phyloP scores from a whole-genome alignment of 2,797 vertebrate species.

The Sebastes jordani region DNA sequence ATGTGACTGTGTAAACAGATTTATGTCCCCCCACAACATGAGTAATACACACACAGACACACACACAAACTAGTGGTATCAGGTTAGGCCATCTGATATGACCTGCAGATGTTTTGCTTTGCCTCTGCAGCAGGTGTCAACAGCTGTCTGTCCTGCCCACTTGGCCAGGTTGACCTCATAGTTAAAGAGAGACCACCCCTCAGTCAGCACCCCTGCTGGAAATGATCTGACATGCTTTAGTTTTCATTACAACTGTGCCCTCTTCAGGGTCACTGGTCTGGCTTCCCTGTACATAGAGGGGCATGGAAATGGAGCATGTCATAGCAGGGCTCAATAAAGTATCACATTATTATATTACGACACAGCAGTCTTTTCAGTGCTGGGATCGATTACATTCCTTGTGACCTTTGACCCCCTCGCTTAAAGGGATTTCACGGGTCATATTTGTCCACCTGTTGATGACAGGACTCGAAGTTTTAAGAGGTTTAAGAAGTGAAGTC shows the following conservation, averaged over 20 bases:
- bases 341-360: conserved; percentile 24
- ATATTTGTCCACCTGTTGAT: conserved; percentile 25
- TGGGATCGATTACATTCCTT: conserved; percentile 22
- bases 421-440: conserved; percentile 36
- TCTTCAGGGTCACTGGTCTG: not conserved
- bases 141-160: conserved; percentile 45
- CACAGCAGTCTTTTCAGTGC: not conserved
- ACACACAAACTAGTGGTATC: conserved; percentile 5
- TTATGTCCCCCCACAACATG: not conserved
- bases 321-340: conserved; percentile 40
- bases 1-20: not conserved
- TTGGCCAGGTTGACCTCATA: conserved; percentile 24
- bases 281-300: not conserved
- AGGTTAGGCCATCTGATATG: conserved; percentile 57
- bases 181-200: conserved; percentile 20
- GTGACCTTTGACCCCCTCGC: conserved; percentile 28
- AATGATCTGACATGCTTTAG: conserved; percentile 14
- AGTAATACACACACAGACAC: not conserved
- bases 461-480: not conserved
- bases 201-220: conserved; percentile 7
- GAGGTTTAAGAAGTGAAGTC: not conserved
- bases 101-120: conserved; percentile 66
- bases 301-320: conserved; percentile 8
- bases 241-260: not conserved
- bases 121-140: conserved; percentile 65